These are phyloP conservation scores for Ahaetulla prasina DNA, from an alignment of 2,113 vertebrate species.

Conservation along the genomic window DNA sequence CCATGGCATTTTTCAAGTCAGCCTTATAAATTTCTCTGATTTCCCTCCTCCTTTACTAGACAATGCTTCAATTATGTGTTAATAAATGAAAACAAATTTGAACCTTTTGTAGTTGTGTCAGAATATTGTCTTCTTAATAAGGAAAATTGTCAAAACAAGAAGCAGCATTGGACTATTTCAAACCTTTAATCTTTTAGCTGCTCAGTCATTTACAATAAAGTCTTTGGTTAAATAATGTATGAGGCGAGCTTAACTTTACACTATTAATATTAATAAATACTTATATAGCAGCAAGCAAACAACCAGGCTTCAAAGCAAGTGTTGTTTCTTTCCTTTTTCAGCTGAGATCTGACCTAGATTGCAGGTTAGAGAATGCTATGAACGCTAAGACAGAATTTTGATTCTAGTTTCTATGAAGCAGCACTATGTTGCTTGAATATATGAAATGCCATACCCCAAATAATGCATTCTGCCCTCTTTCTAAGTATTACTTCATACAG, in stretches of 20 bases:
- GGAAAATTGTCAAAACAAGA: constrained; percentile 24
- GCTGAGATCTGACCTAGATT: constrained; percentile 20
- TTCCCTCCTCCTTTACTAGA: constrained; percentile 1
- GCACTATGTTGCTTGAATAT: neutral
- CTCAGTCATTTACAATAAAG: constrained; percentile 23
- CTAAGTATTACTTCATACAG: neutral
- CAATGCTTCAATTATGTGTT: constrained; percentile 21
- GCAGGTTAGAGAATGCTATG: constrained; percentile 5
- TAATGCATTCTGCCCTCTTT: neutral
- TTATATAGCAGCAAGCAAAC: constrained; percentile 27
- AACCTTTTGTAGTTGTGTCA: constrained; percentile 15
- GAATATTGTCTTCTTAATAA: constrained; percentile 13
- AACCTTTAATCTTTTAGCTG: constrained; percentile 21
- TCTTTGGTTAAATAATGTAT: constrained; percentile 18
- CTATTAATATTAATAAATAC: constrained; percentile 32
- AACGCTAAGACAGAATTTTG: constrained; percentile 8
- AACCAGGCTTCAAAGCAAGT: constrained; percentile 28
- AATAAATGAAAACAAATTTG: constrained; percentile 28
- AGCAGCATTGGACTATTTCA: neutral
- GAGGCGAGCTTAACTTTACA: constrained; percentile 13
- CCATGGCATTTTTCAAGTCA: constrained; percentile 2
- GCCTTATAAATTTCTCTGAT: neutral
- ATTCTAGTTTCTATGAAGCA: neutral
- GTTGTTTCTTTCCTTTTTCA: constrained; percentile 24
- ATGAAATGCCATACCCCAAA: neutral